phyloP scores from a whole-genome alignment of 2,888 invertebrate genomes.

The Agapostemon virescens region DNA sequence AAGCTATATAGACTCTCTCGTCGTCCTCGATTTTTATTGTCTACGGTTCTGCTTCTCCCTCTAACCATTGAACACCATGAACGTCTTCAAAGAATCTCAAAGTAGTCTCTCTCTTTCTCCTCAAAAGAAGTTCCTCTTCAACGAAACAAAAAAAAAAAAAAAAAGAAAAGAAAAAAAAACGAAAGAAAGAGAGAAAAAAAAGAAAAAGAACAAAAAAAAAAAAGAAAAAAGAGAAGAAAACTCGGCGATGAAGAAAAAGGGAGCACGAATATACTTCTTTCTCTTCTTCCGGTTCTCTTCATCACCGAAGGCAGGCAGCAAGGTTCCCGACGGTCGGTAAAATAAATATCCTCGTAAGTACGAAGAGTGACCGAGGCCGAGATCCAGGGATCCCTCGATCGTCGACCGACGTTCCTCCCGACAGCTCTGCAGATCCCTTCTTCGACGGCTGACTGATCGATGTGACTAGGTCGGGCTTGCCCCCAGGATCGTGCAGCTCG shows the following conservation, averaged over 20 bases:
- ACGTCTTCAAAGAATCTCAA: slow-evolving; percentile 4
- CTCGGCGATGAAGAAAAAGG: not conserved
- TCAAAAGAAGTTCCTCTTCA: not conserved
- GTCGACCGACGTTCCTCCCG: slow-evolving; percentile 23
- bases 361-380: slow-evolving; percentile 47
- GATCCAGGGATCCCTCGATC: not conserved
- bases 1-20: slow-evolving; percentile 71
- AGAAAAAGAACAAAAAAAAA: too few relatives aligned
- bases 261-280: not conserved
- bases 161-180: too few relatives aligned
- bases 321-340: slow-evolving; percentile 7
- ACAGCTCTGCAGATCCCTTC: slow-evolving; percentile 36
- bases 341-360: slow-evolving; percentile 52
- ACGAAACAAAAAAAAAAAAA: too few relatives aligned
- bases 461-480: slow-evolving; percentile 58
- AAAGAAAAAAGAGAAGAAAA: too few relatives aligned
- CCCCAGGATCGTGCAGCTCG: slow-evolving; percentile 51
- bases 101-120: not conserved
- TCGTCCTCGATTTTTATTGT: slow-evolving; percentile 63
- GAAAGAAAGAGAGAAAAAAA: too few relatives aligned
- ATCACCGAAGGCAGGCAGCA: not conserved
- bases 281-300: not conserved
- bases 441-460: slow-evolving; percentile 48
- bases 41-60: slow-evolving; percentile 48
- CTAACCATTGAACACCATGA: slow-evolving; percentile 6